These are phyloP conservation scores for Xenopus tropicalis DNA, from an alignment of 2,113 vertebrate species.

Conservation along the genomic window UCB_Xtro_10.0 CM004443.2:118752501-118753000, in stretches of 20 bases:
- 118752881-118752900: too few species aligned
- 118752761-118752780: slow-evolving; percentile 97
- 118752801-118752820: slow-evolving; percentile 93
- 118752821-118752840: slow-evolving; percentile 39
- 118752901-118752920: too few species aligned
- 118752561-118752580: neutral
- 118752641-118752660: neutral
- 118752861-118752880: too few species aligned
- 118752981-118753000: neutral
- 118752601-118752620: too few species aligned
- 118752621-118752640: neutral
- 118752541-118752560: neutral
- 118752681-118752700: slow-evolving; percentile 90
- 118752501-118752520: neutral
- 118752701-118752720: slow-evolving; percentile 96
- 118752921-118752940: too few species aligned
- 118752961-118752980: neutral
- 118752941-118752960: too few species aligned
- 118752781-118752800: slow-evolving; percentile 85
- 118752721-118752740: slow-evolving; percentile 87
- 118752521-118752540: neutral
- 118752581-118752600: neutral
- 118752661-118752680: slow-evolving; percentile 84
- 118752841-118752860: too few species aligned
- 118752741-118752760: slow-evolving; percentile 87